Percentiles rank a stretch among this genome's conserved stretches.
Conservation (phyloP, 2,113 vertebrate genomes). For the Tinamus guttatus region DNA sequence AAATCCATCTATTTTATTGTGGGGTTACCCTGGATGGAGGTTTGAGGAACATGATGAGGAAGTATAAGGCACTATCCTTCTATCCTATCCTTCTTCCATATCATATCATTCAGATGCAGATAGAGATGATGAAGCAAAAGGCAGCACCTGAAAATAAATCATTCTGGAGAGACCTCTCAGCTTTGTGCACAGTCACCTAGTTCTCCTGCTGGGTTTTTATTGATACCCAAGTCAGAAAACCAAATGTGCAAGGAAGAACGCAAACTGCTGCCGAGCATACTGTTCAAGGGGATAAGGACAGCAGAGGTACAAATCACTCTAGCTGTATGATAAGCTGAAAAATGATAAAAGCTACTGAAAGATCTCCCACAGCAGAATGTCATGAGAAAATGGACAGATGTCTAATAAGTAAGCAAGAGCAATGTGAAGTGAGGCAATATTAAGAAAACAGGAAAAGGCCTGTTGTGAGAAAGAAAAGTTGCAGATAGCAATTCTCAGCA, state of each 20-base stretch:
- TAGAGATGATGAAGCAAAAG: background rate
- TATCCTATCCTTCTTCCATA: no score
- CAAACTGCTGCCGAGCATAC: background rate
- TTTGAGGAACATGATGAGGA: background rate
- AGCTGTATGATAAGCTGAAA: background rate
- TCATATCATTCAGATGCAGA: background rate
- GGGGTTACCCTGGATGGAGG: background rate
- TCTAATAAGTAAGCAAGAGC: background rate
- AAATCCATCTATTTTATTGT: fast-evolving
- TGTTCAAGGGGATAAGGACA: background rate
- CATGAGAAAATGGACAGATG: background rate
- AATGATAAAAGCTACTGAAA: background rate
- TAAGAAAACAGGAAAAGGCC: background rate
- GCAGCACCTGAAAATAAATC: background rate
- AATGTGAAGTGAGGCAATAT: background rate
- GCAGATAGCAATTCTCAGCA: background rate
- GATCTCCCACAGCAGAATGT: background rate
- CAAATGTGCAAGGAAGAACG: background rate
- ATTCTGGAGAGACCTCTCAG: background rate
- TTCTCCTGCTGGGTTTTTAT: background rate
- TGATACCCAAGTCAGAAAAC: background rate
- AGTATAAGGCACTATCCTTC: background rate
- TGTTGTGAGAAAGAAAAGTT: background rate
- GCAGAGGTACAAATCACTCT: background rate
- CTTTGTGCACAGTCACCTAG: background rate